These are phyloP conservation scores for Elgonia sp. DNA, from an alignment of 2,888 invertebrate genomes.

Conservation along the genomic window DNA sequence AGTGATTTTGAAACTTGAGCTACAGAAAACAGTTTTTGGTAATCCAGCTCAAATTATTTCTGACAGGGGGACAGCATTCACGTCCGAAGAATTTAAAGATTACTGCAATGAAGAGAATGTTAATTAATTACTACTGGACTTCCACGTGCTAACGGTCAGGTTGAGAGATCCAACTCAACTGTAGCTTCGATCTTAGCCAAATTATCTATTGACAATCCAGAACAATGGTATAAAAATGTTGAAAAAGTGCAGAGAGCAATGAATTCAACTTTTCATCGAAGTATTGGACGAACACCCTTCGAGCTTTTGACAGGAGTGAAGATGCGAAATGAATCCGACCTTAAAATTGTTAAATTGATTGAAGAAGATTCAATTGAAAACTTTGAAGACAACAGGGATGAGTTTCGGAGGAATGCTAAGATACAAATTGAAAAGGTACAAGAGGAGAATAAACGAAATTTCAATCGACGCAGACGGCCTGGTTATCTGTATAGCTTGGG, in stretches of 20 bases:
- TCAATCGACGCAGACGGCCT: slow-evolving; percentile 7
- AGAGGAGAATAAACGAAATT: slow-evolving; percentile 16
- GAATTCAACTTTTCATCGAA: slow-evolving; percentile 77
- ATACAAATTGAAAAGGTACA: slow-evolving; percentile 7
- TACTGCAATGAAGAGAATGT: not conserved
- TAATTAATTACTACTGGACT: slow-evolving; percentile 6
- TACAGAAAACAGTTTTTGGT: not conserved
- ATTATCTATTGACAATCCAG: slow-evolving; percentile 79
- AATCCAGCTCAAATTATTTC: not conserved
- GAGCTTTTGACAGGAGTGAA: slow-evolving; percentile 43
- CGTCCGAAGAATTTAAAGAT: not conserved
- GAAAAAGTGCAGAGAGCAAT: slow-evolving; percentile 77
- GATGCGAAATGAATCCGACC: slow-evolving; percentile 33
- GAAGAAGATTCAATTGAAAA: slow-evolving; percentile 18
- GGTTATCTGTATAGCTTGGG: slow-evolving; percentile 72
- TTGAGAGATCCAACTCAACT: slow-evolving; percentile 72
- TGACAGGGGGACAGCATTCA: not conserved
- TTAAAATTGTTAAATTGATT: slow-evolving; percentile 25
- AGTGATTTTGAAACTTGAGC: not conserved
- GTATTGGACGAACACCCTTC: slow-evolving; percentile 73
- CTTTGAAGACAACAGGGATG: slow-evolving; percentile 1
- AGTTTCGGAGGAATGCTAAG: slow-evolving; percentile 18
- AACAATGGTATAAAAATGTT: slow-evolving; percentile 80
- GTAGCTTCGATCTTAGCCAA: slow-evolving; percentile 82
- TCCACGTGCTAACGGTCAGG: slow-evolving; percentile 78